Conservation (phyloP, 2,888 invertebrate species). For the Onchidella celtica region DNA sequence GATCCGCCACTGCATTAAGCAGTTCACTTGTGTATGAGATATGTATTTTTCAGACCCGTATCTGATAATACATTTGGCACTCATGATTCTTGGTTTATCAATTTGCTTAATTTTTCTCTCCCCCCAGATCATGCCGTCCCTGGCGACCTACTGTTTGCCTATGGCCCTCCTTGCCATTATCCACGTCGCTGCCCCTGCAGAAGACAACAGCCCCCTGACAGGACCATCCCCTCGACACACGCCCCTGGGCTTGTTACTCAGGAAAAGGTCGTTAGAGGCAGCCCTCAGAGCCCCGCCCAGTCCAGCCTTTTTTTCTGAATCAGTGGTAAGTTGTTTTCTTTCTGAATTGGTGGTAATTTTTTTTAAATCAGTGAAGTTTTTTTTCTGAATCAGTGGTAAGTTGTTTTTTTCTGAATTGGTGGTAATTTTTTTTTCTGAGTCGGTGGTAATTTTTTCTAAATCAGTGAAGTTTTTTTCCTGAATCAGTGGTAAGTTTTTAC, state of each 20-base stretch:
- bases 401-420: slow-evolving; percentile 8
- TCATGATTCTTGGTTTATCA: too few relatives aligned
- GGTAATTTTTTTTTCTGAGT: too few relatives aligned
- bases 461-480: not conserved
- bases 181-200: slow-evolving; percentile 28
- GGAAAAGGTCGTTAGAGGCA: slow-evolving; percentile 36
- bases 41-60: too few relatives aligned
- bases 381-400: not conserved
- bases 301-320: slow-evolving; percentile 3
- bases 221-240: slow-evolving; percentile 13
- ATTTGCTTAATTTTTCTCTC: too few relatives aligned
- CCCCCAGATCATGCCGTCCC: slow-evolving; percentile 32
- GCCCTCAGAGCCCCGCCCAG: slow-evolving; percentile 22
- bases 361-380: too few relatives aligned
- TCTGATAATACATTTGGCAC: too few relatives aligned
- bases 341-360: too few relatives aligned
- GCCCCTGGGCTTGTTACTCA: slow-evolving; percentile 11
- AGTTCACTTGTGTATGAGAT: too few relatives aligned
- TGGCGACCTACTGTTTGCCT: slow-evolving; percentile 21
- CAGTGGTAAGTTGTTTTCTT: slow-evolving; percentile 37
- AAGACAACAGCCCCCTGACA: slow-evolving; percentile 4
- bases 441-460: too few relatives aligned
- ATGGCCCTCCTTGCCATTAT: slow-evolving; percentile 35
- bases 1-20: too few relatives aligned
- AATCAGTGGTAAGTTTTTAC: too few relatives aligned